Evolutionary conservation across 1,140 invertebrate genomes (phyloP).

Genomic region (Araneus ventricosus): DNA sequence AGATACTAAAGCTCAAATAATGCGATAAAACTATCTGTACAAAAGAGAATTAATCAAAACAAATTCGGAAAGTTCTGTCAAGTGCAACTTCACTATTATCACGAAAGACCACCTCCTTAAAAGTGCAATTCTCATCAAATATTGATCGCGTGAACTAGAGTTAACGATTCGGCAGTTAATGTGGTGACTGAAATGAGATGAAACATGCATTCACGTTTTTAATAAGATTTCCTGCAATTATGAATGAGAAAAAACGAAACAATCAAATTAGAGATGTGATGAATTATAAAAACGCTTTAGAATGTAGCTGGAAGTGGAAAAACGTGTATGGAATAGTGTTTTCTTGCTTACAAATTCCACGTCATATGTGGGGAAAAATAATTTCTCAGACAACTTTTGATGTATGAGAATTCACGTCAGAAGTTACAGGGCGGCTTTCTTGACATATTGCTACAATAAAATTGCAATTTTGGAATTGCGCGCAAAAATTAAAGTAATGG

Average conservation of each 20-base stretch:
- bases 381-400: neutral
- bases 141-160: no score
- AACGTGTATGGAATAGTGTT: neutral
- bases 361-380: neutral
- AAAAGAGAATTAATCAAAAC: neutral
- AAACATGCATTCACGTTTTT: neutral
- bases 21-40: neutral
- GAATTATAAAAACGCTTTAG: neutral
- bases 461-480: neutral
- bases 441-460: neutral
- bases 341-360: neutral
- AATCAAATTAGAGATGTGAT: no score
- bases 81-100: neutral
- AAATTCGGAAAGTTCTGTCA: neutral
- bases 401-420: neutral
- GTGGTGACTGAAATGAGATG: constrained; percentile 16
- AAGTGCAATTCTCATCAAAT: constrained; percentile 41
- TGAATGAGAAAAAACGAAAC: neutral
- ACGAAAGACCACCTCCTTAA: constrained; percentile 1
- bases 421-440: neutral
- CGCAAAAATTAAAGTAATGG: no score
- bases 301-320: neutral
- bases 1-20: no score
- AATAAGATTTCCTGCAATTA: constrained; percentile 11
- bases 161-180: no score